Evolutionary conservation across 2,113 vertebrate species (phyloP).

Genomic region (Amblyornis subalaris): DNA sequence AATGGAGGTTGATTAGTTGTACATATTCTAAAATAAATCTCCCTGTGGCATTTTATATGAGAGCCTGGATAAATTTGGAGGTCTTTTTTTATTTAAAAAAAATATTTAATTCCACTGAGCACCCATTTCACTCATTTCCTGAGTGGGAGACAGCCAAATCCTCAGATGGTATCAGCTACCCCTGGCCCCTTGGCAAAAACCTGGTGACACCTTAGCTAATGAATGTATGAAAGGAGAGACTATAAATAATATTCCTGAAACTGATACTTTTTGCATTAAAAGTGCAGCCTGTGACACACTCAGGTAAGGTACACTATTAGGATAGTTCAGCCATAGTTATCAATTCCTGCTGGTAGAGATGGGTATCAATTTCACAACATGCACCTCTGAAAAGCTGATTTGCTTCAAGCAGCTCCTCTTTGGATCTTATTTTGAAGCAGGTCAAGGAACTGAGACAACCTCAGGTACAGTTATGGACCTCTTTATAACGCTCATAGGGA

Average conservation of each 20-base stretch:
- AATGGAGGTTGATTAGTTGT: not conserved
- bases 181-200: not conserved
- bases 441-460: not conserved
- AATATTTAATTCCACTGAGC: not conserved
- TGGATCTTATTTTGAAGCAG: not conserved
- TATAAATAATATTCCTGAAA: not conserved
- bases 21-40: not conserved
- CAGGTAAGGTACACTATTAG: not conserved
- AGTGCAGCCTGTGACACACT: not conserved
- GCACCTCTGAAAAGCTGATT: not conserved
- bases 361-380: not conserved
- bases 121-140: not conserved
- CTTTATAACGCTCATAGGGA: not conserved
- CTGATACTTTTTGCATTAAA: not conserved
- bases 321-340: not conserved
- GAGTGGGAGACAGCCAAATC: not conserved
- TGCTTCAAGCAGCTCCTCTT: not conserved
- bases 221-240: not conserved
- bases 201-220: not conserved
- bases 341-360: not conserved
- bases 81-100: not conserved
- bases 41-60: not conserved
- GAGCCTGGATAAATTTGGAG: not conserved
- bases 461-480: not conserved
- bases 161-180: not conserved